Conservation (phyloP, 2,113 vertebrate genomes). For the Lanius collurio region DNA sequence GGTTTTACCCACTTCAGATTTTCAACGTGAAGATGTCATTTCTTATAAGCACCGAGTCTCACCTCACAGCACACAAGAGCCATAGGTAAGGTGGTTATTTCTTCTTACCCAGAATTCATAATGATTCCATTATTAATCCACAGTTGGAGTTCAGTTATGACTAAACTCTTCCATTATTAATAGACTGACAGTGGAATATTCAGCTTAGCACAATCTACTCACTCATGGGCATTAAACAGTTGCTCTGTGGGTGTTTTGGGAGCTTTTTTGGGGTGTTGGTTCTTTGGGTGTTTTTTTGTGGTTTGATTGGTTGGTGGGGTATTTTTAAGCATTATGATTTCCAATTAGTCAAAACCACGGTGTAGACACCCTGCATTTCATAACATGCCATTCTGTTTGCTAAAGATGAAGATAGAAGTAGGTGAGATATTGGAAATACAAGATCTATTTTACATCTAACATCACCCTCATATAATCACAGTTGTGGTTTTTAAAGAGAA, state of each 20-base stretch:
- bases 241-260: neutral
- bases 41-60: neutral
- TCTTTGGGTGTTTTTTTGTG: no score
- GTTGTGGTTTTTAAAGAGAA: neutral
- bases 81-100: neutral
- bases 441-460: neutral
- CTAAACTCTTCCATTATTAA: constrained; percentile 2
- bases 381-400: neutral
- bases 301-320: neutral
- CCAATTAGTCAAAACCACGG: neutral
- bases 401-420: neutral
- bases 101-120: neutral
- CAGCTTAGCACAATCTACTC: neutral
- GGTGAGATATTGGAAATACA: neutral
- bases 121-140: neutral
- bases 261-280: neutral
- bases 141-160: neutral
- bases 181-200: neutral
- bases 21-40: neutral
- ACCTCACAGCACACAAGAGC: neutral
- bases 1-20: neutral
- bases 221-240: neutral
- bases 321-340: neutral
- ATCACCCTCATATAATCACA: neutral
- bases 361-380: neutral